Evolutionary conservation across 2,113 vertebrate genomes (phyloP), one percentile per base, ranked within the genome.

Genomic region (Cochlearius cochlearius): DNA sequence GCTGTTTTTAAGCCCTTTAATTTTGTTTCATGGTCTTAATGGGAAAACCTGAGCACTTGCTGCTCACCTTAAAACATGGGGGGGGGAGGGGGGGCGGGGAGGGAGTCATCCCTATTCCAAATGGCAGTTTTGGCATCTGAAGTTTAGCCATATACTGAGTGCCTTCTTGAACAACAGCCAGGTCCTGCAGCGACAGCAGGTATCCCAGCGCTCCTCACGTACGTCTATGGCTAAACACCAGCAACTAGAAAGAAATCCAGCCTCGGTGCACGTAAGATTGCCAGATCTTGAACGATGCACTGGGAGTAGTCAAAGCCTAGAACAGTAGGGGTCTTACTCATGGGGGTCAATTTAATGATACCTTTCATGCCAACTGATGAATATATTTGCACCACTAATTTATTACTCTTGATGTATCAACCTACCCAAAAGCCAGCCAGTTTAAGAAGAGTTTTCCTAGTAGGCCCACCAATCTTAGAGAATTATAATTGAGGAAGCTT

Each of bases 151-250:
- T 25, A 18, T 10, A 19, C 5, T 13, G 23, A 74, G 38, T 0
- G 1, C 20, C n/a, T 32, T 38, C 43, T 49, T 53, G 47, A 78
- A 55, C 0, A 2, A 58, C n/a, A 36, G 27, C 59, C 34, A 55
- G 10, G 32, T 68, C 27, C 38, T 59, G 26, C 75, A 77, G 52
- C 2, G 0, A 53, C 78, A 73, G 55, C 55, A 52, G 38, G 21
- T 36, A 36, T 52, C 50, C 39, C 36, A 52, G 11, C 43, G 36
- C 45, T 14, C 15, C 32, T 12, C 1, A 0, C 2, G 18, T 45
- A 20, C 50, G 78, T 13, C n/a, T 22, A 26, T 0, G 0, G 3
- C 0, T 29, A 27, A 67, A 49, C 18, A 49, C 34, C 38, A 59
- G 23, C n/a, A 53, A 21, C 41, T 10, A 30, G 10, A 75, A 10